Base-by-base conservation (phyloP, 2,113 vertebrate species). In the Elaphurus davidianus region DNA sequence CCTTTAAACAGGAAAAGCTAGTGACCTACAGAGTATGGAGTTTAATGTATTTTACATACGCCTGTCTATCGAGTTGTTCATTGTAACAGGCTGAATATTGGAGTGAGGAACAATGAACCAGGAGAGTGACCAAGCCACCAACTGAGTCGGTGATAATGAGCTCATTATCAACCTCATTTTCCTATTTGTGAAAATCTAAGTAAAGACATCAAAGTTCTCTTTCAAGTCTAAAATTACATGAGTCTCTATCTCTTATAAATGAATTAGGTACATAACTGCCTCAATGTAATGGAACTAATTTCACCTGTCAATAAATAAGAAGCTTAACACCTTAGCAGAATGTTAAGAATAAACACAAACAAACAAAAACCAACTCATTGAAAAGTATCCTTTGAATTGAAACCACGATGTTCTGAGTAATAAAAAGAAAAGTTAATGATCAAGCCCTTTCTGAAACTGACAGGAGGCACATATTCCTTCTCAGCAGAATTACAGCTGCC, bases 401-500 rank as follows among this genome's bases (percentile, higher is more conserved):
- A 97, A 95, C 10, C 36, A 91, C 5, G 92, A 30, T 64, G 82
- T 30, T 93, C 27, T 74, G 9, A 82, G 54, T 27, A 78, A 87
- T 55, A 76, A 89, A 90, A 27, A 25, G 79, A 40, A 90, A 52
- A 88, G 33, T 91, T 93, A 94, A 96, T 83, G 13, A 96, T 62
- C 55, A 97, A 78, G 14, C 23, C n/a, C 92, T 64, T 96, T 94
- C 47, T 79, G 52, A 97, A 95, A 95, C 0, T 85, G 6, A 88
- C 11, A 90, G 40, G 23, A 88, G 19, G 12, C 30, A 83, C 33
- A 33, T 33, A 57, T 23, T 67, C 85, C 55, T 91, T 92, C 93
- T 97, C 87, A 95, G 74, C 17, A 92, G 67, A 96, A 92, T 47
- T 55, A 81, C 93, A 84, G n/a, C n/a, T 85, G 30, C 86, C 23